A percentile compares a stretch with the other conserved stretches of the same genome.
Conservation (phyloP, 2,113 vertebrate species). For the Cephalopholis sonnerati region DNA sequence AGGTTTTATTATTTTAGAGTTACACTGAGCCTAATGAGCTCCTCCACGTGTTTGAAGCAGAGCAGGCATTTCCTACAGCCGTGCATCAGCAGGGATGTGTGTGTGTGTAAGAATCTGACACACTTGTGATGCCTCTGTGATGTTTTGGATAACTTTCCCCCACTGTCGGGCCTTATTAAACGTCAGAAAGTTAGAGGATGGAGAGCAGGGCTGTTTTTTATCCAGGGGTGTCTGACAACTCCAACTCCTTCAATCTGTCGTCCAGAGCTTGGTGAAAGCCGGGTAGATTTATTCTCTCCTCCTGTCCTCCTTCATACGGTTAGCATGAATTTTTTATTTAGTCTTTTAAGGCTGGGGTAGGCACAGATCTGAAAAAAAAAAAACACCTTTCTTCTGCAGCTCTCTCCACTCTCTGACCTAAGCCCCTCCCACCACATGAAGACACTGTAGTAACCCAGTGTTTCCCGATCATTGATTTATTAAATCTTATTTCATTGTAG, state of each 20-base stretch:
- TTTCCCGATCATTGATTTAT: no score
- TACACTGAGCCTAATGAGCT: background rate
- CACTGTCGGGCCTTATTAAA: constrained; percentile 33
- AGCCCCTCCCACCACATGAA: no score
- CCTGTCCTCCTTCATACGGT: background rate
- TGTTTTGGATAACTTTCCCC: constrained; percentile 28
- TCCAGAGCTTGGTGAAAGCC: background rate
- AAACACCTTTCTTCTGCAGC: no score
- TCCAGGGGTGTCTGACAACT: background rate
- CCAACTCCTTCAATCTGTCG: background rate
- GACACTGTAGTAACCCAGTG: no score
- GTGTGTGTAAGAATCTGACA: constrained; percentile 8
- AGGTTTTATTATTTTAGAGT: constrained; percentile 22
- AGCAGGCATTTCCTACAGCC: constrained; percentile 9
- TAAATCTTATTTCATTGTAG: no score
- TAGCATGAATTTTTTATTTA: background rate
- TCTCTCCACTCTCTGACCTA: no score
- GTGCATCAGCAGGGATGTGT: background rate
- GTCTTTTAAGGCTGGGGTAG: background rate
- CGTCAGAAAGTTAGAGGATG: background rate
- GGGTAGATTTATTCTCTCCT: background rate
- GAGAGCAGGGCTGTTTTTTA: background rate
- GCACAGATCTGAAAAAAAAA: no score
- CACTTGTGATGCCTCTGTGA: constrained; percentile 21
- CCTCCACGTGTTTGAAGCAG: constrained; percentile 8